Conservation (phyloP, 2,113 vertebrate genomes). For the Channa argus region DNA sequence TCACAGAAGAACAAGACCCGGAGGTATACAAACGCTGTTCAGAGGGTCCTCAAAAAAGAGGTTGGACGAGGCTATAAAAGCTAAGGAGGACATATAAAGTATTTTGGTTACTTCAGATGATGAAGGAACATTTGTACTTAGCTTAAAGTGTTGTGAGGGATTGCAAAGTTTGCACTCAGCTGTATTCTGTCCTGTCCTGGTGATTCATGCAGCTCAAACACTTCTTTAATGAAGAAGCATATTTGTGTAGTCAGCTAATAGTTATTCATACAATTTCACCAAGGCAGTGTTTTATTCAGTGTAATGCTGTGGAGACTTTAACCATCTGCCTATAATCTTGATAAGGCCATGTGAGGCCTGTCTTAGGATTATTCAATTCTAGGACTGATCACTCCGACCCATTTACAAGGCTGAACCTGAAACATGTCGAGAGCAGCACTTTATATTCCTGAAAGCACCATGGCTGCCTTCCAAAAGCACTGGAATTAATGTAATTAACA, state of each 20-base stretch:
- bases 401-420: constrained; percentile 73
- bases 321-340: constrained; percentile 47
- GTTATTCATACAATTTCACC: constrained; percentile 30
- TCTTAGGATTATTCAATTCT: constrained; percentile 68
- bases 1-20: too few relatives aligned
- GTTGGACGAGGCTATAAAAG: too few relatives aligned
- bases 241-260: constrained; percentile 29
- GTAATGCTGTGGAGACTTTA: constrained; percentile 29
- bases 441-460: constrained; percentile 79
- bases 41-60: too few relatives aligned
- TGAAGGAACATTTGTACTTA: too few relatives aligned
- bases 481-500: constrained; percentile 81
- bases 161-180: too few relatives aligned
- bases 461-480: constrained; percentile 76
- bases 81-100: too few relatives aligned
- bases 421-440: constrained; percentile 78
- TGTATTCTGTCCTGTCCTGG: constrained; percentile 7
- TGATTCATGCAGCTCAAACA: constrained; percentile 26
- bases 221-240: constrained; percentile 40
- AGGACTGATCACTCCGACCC: constrained; percentile 60
- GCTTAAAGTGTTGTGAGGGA: too few relatives aligned
- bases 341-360: constrained; percentile 16
- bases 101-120: too few relatives aligned
- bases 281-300: constrained; percentile 35
- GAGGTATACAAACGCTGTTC: too few relatives aligned